Evolutionary conservation across 2,113 vertebrate species (phyloP), one percentile per base, ranked within the genome.

Genomic region (Pseudopodoces humilis): DNA sequence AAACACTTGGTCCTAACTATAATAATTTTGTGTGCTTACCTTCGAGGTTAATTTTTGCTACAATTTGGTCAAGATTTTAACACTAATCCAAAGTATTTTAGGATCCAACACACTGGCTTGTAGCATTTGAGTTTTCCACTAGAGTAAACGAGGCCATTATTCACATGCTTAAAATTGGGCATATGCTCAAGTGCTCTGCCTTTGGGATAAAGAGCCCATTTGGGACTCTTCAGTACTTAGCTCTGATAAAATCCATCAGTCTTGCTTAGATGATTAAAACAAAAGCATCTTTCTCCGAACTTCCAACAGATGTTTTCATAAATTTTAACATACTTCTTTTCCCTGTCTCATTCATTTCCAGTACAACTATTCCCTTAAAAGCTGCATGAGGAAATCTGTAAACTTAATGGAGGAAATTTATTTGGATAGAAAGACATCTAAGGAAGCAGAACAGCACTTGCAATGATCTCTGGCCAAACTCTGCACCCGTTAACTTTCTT

Each of bases 291-390:
- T 96, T 96, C 92, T 95, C 87, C 88, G 85, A 96, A 90, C 90
- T 86, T 96, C 90, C 82, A 95, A 81, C 93, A 96, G 94, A 95
- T 95, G 93, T 93, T 96, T 97, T 95, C 85, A 94, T 96, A 95
- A 94, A 95, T 96, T 95, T 94, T 83, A 94, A 77, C 91, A 81
- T 80, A 91, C 50, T 83, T 77, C 88, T 95, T 90, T 88, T n/a
- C 79, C 91, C 83, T 71, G 79, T 88, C 88, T 93, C 76, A 41
- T 95, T 95, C 79, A 60, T 94, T 97, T 92, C 85, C 95, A 97
- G 72, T 56, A 52, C 79, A 89, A 96, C 78, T 72, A 91, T 95
- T 94, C 93, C 95, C 92, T 88, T 96, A 96, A 96, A 95, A 95
- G 94, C 82, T 86, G 79, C 89, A 72, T 49, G 60, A 88, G 88